Evolutionary conservation across 2,888 invertebrate species (phyloP).

Genomic region (Hofmannophila pseudospretella): DNA sequence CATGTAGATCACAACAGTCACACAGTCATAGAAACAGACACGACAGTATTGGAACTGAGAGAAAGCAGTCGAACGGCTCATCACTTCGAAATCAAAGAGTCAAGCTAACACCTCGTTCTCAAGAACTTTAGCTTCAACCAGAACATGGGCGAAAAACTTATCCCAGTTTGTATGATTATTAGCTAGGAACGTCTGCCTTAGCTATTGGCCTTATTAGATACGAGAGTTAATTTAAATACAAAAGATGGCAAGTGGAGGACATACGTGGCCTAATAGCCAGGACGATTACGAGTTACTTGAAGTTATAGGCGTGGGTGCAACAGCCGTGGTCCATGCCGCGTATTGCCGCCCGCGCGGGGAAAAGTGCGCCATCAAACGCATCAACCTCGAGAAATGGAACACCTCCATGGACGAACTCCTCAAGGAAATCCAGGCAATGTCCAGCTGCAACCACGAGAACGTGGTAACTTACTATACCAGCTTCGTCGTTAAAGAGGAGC

Average conservation of each 20-base stretch:
- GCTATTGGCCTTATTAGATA: slow-evolving; percentile 50
- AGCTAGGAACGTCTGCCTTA: slow-evolving; percentile 34
- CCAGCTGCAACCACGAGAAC: slow-evolving; percentile 99
- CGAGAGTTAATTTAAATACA: slow-evolving; percentile 60
- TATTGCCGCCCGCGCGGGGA: slow-evolving; percentile 95
- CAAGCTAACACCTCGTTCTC: slow-evolving; percentile 30
- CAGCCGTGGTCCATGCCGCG: slow-evolving; percentile 98
- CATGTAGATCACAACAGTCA: slow-evolving; percentile 49
- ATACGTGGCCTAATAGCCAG: slow-evolving; percentile 93
- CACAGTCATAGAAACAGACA: slow-evolving; percentile 32
- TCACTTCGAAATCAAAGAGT: slow-evolving; percentile 39
- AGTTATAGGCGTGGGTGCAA: slow-evolving; percentile 97
- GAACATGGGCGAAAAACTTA: slow-evolving; percentile 52
- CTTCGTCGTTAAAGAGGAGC: slow-evolving; percentile 97
- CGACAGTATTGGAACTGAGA: slow-evolving; percentile 52
- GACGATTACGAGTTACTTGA: slow-evolving; percentile 96
- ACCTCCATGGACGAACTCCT: slow-evolving; percentile 99
- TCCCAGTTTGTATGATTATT: slow-evolving; percentile 27
- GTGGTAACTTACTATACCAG: slow-evolving; percentile 99
- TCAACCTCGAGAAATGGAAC: slow-evolving; percentile 99
- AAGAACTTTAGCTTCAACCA: slow-evolving; percentile 48
- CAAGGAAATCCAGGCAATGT: slow-evolving; percentile 97
- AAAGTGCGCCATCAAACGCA: slow-evolving; percentile 98
- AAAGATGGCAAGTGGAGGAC: slow-evolving; percentile 55
- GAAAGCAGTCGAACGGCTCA: slow-evolving; percentile 38